These are phyloP conservation scores for Sebastes oblongus DNA, from an alignment of 2,797 vertebrate genomes.

Conservation along the genomic window DNA sequence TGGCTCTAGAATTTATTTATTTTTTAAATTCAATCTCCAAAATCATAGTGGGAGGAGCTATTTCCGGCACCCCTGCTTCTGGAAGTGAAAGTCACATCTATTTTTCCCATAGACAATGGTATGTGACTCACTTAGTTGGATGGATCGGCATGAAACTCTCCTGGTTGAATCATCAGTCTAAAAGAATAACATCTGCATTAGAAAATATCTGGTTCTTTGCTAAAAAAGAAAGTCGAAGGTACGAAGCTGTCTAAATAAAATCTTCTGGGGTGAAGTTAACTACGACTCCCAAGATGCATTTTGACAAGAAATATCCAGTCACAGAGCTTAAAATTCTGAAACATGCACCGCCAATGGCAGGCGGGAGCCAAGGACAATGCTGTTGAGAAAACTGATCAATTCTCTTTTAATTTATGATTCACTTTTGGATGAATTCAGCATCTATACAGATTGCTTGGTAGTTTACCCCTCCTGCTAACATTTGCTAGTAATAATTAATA, in stretches of 20 bases:
- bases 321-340: not conserved
- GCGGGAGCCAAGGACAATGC: rapidly evolving
- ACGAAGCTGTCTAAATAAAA: not conserved
- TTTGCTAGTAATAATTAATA: not conserved
- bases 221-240: not conserved
- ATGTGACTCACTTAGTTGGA: not conserved
- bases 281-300: not conserved
- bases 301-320: not conserved
- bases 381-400: not conserved
- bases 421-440: not conserved
- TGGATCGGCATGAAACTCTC: not conserved
- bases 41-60: not conserved
- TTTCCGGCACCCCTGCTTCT: not conserved
- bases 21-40: not conserved
- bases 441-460: too few relatives aligned
- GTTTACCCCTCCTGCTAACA: too few relatives aligned
- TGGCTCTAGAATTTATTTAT: not conserved
- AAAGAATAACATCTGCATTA: not conserved
- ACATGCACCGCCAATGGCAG: too few relatives aligned
- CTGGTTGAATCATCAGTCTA: not conserved
- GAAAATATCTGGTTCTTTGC: not conserved
- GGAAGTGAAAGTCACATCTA: not conserved
- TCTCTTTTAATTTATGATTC: not conserved
- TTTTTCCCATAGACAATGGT: not conserved
- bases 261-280: not conserved